Evolutionary conservation across 2,113 vertebrate genomes (phyloP).

Genomic region (Acrocephalus kingi): DNA sequence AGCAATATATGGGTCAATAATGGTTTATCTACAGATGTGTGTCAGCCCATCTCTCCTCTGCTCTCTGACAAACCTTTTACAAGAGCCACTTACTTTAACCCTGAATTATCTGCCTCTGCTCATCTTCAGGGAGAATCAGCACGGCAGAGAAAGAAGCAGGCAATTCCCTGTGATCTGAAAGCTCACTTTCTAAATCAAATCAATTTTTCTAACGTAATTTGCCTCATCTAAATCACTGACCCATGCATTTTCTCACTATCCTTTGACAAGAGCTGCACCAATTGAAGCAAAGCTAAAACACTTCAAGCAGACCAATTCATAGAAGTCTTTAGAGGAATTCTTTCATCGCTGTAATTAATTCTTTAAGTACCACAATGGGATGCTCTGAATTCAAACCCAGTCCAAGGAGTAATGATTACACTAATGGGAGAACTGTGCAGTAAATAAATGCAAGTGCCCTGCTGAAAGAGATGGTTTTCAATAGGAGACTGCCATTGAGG

Average conservation of each 20-base stretch:
- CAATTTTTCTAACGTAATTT: constrained; percentile 59
- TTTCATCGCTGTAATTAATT: constrained; percentile 67
- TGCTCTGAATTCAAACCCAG: constrained; percentile 61
- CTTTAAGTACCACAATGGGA: constrained; percentile 62
- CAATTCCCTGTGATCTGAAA: constrained; percentile 37
- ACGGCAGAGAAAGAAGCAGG: not conserved
- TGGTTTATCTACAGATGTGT: not conserved
- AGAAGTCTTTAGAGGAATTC: constrained; percentile 62
- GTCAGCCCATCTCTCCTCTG: not conserved
- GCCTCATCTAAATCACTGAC: constrained; percentile 54
- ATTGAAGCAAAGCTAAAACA: constrained; percentile 54
- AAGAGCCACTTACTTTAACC: constrained; percentile 51
- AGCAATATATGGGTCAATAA: not conserved
- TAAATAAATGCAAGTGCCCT: constrained; percentile 64
- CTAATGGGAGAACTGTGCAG: constrained; percentile 64
- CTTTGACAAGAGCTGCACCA: constrained; percentile 57
- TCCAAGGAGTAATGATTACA: constrained; percentile 64
- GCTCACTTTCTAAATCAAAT: constrained; percentile 61
- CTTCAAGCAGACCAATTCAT: constrained; percentile 54
- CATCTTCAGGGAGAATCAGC: not conserved
- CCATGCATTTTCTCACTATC: constrained; percentile 41
- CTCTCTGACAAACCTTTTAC: constrained; percentile 10
- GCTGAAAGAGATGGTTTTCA: constrained; percentile 9
- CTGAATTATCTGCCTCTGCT: constrained; percentile 35
- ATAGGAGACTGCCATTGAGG: not conserved